These are phyloP conservation scores for Cariama cristata DNA, from an alignment of 2,113 vertebrate species.

Conservation along the genomic window DNA sequence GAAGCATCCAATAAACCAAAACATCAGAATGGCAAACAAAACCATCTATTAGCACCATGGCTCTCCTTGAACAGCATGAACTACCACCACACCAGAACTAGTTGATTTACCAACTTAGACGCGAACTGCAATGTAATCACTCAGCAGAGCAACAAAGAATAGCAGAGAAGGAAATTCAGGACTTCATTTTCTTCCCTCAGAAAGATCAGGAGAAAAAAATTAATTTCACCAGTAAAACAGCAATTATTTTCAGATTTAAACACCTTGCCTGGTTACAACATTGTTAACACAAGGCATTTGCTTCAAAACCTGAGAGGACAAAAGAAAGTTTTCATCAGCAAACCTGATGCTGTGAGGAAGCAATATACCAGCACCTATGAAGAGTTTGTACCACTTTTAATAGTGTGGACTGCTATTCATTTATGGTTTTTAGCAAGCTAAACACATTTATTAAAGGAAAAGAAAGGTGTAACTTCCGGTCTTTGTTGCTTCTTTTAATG, in stretches of 20 bases:
- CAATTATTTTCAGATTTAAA: neutral
- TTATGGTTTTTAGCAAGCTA: neutral
- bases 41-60: neutral
- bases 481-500: neutral
- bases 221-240: constrained; percentile 1
- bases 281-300: neutral
- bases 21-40: constrained; percentile 11
- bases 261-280: neutral
- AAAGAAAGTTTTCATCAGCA: constrained; percentile 25
- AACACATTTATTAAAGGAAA: neutral
- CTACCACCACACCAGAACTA: constrained; percentile 4
- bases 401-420: neutral
- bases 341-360: neutral
- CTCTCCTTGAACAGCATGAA: constrained; percentile 34
- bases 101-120: constrained; percentile 21
- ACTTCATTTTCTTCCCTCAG: neutral
- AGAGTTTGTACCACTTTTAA: neutral
- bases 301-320: constrained; percentile 19
- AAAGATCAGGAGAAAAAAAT: constrained; percentile 7
- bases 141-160: constrained; percentile 17
- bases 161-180: constrained; percentile 14
- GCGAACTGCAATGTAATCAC: neutral
- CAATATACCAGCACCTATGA: neutral
- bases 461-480: neutral
- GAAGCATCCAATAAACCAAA: constrained; percentile 17